Base-by-base conservation (phyloP, 64 coral and sea anemone genomes). In the Cladopsammia gracilis region DNA sequence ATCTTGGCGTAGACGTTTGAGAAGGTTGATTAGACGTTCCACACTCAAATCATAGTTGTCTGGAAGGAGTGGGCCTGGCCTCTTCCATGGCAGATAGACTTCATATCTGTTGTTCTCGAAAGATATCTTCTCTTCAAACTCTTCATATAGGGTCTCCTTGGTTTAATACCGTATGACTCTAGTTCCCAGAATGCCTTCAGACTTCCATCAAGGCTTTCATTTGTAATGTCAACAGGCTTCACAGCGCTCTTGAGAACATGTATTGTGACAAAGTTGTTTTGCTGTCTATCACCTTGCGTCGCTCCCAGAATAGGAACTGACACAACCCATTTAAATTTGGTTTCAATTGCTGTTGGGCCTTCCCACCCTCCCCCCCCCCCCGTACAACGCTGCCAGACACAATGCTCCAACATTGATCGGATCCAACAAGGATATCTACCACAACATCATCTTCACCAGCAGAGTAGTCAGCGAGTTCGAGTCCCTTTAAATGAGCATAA, bases 391-490 rank as follows among this genome's bases (percentile, higher is more conserved):
- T 71, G 16, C 93, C 87, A 14, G 42, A 85, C 18, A 95, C 62
- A 25, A 89, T 48, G 4, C 88, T 64, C 87, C 93, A 90, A 58
- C 86, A 95, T 60, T 62, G 43, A 71, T 95, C 93, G 70, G 87
- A 71, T 52, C 89, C 89, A 66, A 95, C 67, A 1, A 95, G 56
- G 47, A 91, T 88, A 26, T 95, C 88, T 50, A 88, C 67, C 11
- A 53, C 20, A 52, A 86, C 53, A 51, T 54, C 53, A 14, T 45
- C 43, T 12, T 45, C 43, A 26, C 70, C 54, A 4, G 4, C 70
- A 13, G 16, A 56, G 51, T 19, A 59, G 25, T 95, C 94, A 76
- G 94, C 80, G n/a, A 95, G 65, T 1, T 66, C 19, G 7, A 95
- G 65, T 47, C 60, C 88, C 15, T 13, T 71, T n/a, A 91, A 62